Base-by-base conservation (phyloP, 2,113 vertebrate genomes). In the Ceyx melanurus region DNA sequence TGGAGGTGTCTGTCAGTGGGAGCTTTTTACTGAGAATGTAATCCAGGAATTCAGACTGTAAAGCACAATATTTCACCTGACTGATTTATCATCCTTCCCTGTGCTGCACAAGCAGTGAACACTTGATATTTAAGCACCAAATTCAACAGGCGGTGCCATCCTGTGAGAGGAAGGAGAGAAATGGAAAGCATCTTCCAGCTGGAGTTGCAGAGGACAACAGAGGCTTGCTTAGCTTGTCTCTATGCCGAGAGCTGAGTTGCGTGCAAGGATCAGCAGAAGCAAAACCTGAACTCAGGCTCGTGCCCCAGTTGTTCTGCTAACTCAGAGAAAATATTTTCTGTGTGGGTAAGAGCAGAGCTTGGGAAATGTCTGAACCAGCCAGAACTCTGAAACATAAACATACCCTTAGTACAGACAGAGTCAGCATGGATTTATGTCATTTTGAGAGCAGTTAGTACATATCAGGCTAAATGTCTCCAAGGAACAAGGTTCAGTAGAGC, bases 371-470 rank as follows among this genome's bases (percentile, higher is more conserved):
- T 82, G 85, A 58, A 87, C 87, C 71, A 89, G 87, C 37, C 82
- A 82, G 58, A 94, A 68, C 37, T 80, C 48, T 77, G 76, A 76
- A 91, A 62, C 33, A 42, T 29, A 88, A 85, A 80, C 43, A 58
- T 66, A 77, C 31, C 51, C 33, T 76, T 65, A 88, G 61, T 31
- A 51, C 79, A 86, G 67, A 71, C 56, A 93, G 64, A 92, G 33
- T 68, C 65, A 43, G 90, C 72, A 43, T 22, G n/a, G 73, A 88
- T 94, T 88, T 88, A 46, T 91, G 86, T 81, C 75, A 77, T 78
- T 93, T 88, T 80, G 60, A 64, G 65, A 73, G 60, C 54, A 84
- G 82, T 86, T 91, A 86, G 60, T 70, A 50, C 43, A 11, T 50
- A 70, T 61, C 81, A 79, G 25, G 25, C 64, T 77, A 48, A 88